Evolutionary conservation across 2,888 invertebrate genomes (phyloP).

Genomic region (Piscicola geometra): DNA sequence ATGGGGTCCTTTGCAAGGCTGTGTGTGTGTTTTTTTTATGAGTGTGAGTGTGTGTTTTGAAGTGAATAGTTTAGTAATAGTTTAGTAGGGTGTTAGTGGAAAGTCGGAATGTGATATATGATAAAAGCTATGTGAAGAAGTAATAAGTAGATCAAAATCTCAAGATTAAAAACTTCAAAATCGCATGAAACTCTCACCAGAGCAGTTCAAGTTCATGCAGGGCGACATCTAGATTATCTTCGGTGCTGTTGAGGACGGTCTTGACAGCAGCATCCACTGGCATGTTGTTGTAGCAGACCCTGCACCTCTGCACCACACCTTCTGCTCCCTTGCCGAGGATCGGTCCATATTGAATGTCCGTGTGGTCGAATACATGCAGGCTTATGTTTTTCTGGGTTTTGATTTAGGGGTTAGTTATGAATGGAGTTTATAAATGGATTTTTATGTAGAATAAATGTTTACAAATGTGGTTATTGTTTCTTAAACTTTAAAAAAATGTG

Average conservation of each 20-base stretch:
- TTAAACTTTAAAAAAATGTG: neutral
- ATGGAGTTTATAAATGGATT: neutral
- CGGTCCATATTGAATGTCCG: constrained; percentile 43
- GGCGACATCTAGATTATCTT: constrained; percentile 42
- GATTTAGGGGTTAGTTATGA: neutral
- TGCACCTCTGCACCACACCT: constrained; percentile 42
- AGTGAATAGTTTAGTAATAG: no score
- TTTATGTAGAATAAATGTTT: neutral
- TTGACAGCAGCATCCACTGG: constrained; percentile 44
- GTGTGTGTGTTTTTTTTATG: no score
- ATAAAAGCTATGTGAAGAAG: no score
- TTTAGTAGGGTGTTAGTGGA: no score
- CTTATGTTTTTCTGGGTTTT: constrained; percentile 38
- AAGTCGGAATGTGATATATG: no score
- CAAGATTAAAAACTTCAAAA: no score
- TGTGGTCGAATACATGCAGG: constrained; percentile 42
- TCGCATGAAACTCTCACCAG: constrained; percentile 41
- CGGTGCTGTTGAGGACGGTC: constrained; percentile 41
- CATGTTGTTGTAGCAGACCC: constrained; percentile 41
- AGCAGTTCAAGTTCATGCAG: constrained; percentile 44
- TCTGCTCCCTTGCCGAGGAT: constrained; percentile 43
- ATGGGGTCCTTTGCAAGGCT: constrained; percentile 43
- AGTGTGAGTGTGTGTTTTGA: no score
- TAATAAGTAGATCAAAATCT: no score
- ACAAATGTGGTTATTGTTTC: neutral